Base-by-base conservation (phyloP, 1,140 invertebrate genomes). In the Plectrocnemia conspersa region DNA sequence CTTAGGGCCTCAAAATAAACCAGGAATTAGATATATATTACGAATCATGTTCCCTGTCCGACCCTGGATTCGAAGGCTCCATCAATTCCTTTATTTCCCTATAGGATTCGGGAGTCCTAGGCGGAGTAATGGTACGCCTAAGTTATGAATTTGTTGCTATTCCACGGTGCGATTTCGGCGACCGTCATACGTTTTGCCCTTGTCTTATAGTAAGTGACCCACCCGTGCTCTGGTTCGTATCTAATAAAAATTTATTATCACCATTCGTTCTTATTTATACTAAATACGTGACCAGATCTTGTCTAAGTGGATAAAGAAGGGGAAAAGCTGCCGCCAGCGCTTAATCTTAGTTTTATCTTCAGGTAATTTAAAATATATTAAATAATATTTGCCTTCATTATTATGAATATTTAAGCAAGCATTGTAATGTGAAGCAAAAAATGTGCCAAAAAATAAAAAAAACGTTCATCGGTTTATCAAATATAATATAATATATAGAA, bases 231-330 rank as follows among this genome's bases (percentile, higher is more conserved):
- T 15, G 7, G 35, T 38, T 10, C n/a, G n/a, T n/a, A n/a, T n/a
- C 13, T 9, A 38, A 38, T 38, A 38, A 38, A 38, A 38, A 38
- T 38, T 38, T 38, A 38, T 38, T 38, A 15, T 16, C 5, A 9
- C 35, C 35, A 38, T 38, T 16, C 35, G 35, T 38, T 15, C 35
- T 38, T 38, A 38, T 38, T 38, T 38, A 38, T 38, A 6, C 35
- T 7, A 16, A 38, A 16, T 7, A 38, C 35, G 35, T 38, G 35
- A 38, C 35, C 6, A 16, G 15, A 38, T 38, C 6, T 7, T 7
- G 27, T 7, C n/a, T 29, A 29, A 29, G n/a, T 29, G 27, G 27
- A n/a, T n/a, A n/a, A n/a, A n/a, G n/a, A n/a, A n/a, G n/a, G n/a
- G n/a, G n/a, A n/a, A n/a, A n/a, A n/a, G n/a, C n/a, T n/a, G n/a